A percentile compares a stretch with the other conserved stretches of the same genome.
Evolutionary conservation across 2,797 vertebrate species (phyloP).

Genomic region (Cyprinella venusta): DNA sequence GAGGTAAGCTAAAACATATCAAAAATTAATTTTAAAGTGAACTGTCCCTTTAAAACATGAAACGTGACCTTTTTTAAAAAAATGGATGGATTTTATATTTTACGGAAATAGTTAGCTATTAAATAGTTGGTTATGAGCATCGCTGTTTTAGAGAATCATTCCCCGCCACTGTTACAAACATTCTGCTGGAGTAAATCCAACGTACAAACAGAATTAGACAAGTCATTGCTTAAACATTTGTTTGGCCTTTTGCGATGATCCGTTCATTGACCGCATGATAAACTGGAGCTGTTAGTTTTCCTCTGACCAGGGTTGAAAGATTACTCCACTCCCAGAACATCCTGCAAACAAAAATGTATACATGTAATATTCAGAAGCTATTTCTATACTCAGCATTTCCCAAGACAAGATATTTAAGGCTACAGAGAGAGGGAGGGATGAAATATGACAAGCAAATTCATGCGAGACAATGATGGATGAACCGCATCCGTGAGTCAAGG

Average conservation of each 20-base stretch:
- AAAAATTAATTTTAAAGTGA: too few relatives aligned
- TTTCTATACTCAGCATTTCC: conserved; percentile 76
- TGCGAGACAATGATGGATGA: conserved; percentile 61
- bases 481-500: conserved; percentile 51
- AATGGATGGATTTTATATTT: not conserved
- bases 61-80: not conserved
- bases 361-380: conserved; percentile 75
- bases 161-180: not conserved
- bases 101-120: not conserved
- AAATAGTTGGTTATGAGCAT: not conserved
- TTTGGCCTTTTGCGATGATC: conserved; percentile 11
- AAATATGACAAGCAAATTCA: conserved; percentile 41
- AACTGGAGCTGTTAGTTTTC: conserved; percentile 29
- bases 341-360: conserved; percentile 59
- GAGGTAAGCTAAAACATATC: too few relatives aligned
- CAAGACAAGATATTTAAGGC: conserved; percentile 66
- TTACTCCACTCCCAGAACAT: conserved; percentile 75
- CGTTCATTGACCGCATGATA: conserved; percentile 26
- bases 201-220: not conserved
- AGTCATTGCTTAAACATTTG: not conserved
- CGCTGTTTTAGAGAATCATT: not conserved
- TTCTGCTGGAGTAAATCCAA: not conserved
- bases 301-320: conserved; percentile 68
- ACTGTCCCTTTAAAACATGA: too few relatives aligned
- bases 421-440: conserved; percentile 29